Evolutionary conservation across 1,140 invertebrate genomes (phyloP).

Genomic region (Diabrotica virgifera): DNA sequence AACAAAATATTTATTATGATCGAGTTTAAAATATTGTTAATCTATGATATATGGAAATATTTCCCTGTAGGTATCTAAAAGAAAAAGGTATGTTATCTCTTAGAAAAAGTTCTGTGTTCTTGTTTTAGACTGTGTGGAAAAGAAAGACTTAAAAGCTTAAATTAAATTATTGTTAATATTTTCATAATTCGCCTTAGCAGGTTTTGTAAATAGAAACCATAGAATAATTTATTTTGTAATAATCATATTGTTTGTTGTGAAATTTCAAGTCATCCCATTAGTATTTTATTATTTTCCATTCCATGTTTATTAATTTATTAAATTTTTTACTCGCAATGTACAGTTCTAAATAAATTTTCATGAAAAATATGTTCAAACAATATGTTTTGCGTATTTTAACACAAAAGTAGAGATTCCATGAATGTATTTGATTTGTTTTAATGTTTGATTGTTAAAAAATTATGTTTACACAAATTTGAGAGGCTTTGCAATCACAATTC

Average conservation of each 20-base stretch:
- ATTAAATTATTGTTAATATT: constrained; percentile 1
- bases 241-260: background rate
- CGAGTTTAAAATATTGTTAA: background rate
- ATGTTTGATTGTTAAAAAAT: background rate
- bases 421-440: too few relatives aligned
- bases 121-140: constrained; percentile 1
- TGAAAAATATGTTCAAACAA: background rate
- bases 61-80: background rate
- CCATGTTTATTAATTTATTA: background rate
- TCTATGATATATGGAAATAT: background rate
- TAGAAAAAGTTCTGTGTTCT: background rate
- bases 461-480: background rate
- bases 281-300: constrained; percentile 1
- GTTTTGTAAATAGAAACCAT: background rate
- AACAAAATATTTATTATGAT: background rate
- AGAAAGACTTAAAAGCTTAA: background rate
- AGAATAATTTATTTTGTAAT: background rate
- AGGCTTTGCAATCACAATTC: too few relatives aligned
- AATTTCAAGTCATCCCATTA: background rate
- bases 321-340: background rate
- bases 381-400: background rate
- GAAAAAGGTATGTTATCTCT: background rate
- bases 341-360: background rate
- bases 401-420: background rate
- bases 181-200: background rate